Conservation (phyloP, 2,797 vertebrate genomes). For the Acipenser oxyrinchus region DNA sequence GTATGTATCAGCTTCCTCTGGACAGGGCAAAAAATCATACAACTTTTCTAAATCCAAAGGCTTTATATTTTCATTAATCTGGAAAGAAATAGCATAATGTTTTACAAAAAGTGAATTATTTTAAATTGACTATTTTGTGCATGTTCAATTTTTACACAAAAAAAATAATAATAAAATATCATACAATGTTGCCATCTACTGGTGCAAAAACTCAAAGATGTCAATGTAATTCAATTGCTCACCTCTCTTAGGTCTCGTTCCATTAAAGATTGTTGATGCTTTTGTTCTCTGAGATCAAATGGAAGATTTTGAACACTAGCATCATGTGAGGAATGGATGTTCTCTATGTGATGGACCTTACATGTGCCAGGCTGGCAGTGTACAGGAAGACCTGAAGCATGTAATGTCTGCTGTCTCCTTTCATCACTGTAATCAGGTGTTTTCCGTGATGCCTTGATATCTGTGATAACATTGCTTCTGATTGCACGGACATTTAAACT, state of each 20-base stretch:
- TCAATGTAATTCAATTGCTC: background rate
- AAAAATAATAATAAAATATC: no score
- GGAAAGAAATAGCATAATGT: background rate
- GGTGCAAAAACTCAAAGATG: background rate
- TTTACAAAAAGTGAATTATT: no score
- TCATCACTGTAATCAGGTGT: background rate
- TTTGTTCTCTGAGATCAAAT: slow-evolving; percentile 1
- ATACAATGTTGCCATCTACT: background rate
- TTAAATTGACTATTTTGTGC: no score
- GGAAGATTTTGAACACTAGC: background rate
- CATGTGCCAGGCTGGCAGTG: background rate
- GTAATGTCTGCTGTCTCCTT: background rate
- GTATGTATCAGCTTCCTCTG: slow-evolving; percentile 9
- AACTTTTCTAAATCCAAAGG: slow-evolving; percentile 27
- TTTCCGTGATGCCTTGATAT: slow-evolving; percentile 24
- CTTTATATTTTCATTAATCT: slow-evolving; percentile 33
- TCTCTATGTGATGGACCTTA: background rate
- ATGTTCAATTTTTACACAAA: no score
- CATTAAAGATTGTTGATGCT: slow-evolving; percentile 9
- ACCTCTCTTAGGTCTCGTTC: slow-evolving; percentile 35
- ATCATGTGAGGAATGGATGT: no score
- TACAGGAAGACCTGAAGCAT: background rate
- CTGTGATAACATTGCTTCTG: slow-evolving; percentile 18
- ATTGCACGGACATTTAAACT: slow-evolving; percentile 20
- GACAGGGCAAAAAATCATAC: slow-evolving; percentile 30